These are phyloP conservation scores for Galeruca laticollis DNA, from an alignment of 2,888 invertebrate genomes.

Conservation along the genomic window DNA sequence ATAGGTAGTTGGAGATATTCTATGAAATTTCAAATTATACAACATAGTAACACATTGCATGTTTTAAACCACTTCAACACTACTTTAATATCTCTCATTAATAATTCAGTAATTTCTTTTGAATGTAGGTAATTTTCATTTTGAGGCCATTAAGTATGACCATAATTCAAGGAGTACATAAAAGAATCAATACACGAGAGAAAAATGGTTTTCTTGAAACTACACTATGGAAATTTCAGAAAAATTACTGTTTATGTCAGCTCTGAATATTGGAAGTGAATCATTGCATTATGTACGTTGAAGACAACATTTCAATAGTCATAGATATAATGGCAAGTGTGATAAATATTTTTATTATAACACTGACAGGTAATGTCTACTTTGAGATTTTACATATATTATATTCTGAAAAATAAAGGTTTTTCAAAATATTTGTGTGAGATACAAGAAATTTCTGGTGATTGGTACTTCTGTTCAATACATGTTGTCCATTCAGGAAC, in stretches of 20 bases:
- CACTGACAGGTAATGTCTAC: too few relatives aligned
- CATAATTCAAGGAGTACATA: constrained; percentile 43
- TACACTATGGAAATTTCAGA: constrained; percentile 13
- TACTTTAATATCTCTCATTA: constrained; percentile 50
- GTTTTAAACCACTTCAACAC: constrained; percentile 44
- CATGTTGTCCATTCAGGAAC: too few relatives aligned
- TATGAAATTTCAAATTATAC: constrained; percentile 45
- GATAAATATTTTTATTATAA: too few relatives aligned
- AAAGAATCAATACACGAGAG: constrained; percentile 26
- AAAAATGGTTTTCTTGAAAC: constrained; percentile 19
- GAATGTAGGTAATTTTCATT: constrained; percentile 46
- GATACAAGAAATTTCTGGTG: too few relatives aligned
- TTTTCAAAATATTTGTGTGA: too few relatives aligned
- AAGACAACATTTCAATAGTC: too few relatives aligned
- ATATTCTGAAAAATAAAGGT: too few relatives aligned
- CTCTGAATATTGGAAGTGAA: neutral
- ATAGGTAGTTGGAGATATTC: neutral
- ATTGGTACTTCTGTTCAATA: too few relatives aligned
- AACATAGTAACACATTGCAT: constrained; percentile 48
- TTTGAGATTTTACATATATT: too few relatives aligned
- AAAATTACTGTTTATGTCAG: neutral
- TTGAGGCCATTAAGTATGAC: constrained; percentile 46
- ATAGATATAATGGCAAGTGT: too few relatives aligned
- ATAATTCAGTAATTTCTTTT: constrained; percentile 53
- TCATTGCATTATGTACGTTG: neutral